Conservation (phyloP, 1,140 invertebrate genomes). For the Microplitis demolitor region DNA sequence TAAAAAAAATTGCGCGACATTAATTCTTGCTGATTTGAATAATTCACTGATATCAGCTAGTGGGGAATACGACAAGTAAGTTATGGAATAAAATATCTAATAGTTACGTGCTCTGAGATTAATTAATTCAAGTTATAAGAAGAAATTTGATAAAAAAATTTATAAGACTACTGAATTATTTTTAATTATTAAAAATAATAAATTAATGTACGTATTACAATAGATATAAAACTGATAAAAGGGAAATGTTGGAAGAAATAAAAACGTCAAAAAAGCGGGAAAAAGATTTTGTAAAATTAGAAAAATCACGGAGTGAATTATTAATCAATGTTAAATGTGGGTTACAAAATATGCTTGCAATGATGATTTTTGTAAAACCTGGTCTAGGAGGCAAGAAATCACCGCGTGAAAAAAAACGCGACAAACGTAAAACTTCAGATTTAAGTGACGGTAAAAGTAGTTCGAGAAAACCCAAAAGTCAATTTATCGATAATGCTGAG, state of each 20-base stretch:
- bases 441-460: slow-evolving; percentile 21
- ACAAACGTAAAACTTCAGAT: slow-evolving; percentile 12
- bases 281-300: slow-evolving; percentile 39
- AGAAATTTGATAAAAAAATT: no score
- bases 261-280: slow-evolving; percentile 57
- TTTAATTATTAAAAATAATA: no score
- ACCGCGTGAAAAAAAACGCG: slow-evolving; percentile 12
- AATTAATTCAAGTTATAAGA: no score
- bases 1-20: slow-evolving; percentile 62
- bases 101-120: no score
- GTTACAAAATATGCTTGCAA: slow-evolving; percentile 49
- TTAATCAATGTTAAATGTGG: slow-evolving; percentile 47
- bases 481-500: not conserved
- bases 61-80: slow-evolving; percentile 42
- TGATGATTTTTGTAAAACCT: slow-evolving; percentile 41
- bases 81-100: slow-evolving; percentile 19
- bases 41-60: slow-evolving; percentile 65
- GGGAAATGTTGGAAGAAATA: slow-evolving; percentile 55
- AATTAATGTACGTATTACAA: not conserved
- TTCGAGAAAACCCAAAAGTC: slow-evolving; percentile 1
- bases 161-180: no score
- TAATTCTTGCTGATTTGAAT: slow-evolving; percentile 62
- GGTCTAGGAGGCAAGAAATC: slow-evolving; percentile 16
- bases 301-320: slow-evolving; percentile 43
- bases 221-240: slow-evolving; percentile 63